Conservation (phyloP, 2,797 vertebrate species). For the Hoplostethus mediterraneus region DNA sequence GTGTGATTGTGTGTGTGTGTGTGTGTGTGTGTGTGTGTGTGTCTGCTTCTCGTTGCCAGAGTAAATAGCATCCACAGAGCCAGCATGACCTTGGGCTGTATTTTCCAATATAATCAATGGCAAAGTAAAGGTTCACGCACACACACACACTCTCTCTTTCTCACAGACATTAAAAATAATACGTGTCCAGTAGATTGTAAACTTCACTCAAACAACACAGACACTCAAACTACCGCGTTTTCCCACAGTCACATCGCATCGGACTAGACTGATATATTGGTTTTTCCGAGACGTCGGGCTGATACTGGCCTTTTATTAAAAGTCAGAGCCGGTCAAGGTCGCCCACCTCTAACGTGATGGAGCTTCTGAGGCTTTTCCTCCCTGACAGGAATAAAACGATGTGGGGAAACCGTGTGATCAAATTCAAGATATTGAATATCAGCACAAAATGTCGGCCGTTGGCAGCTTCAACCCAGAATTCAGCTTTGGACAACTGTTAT, state of each 20-base stretch:
- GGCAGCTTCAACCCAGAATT: no score
- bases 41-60: conserved; percentile 33
- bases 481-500: no score
- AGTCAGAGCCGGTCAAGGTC: no score
- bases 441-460: no score
- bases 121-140: conserved; percentile 16
- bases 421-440: no score
- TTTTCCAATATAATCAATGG: conserved; percentile 47
- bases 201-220: background rate
- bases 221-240: background rate
- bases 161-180: conserved; percentile 26
- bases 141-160: conserved; percentile 3
- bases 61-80: conserved; percentile 34
- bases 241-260: background rate
- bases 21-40: background rate
- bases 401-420: no score
- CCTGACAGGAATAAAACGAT: no score
- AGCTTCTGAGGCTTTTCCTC: no score
- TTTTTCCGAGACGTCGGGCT: no score
- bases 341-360: no score
- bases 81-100: conserved; percentile 36
- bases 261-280: background rate
- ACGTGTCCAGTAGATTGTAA: conserved; percentile 21
- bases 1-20: conserved; percentile 8
- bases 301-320: no score